Percentiles rank a stretch among this genome's conserved stretches.
These are phyloP conservation scores for Acleris sparsana DNA, from an alignment of 2,888 invertebrate genomes.

Conservation along the genomic window DNA sequence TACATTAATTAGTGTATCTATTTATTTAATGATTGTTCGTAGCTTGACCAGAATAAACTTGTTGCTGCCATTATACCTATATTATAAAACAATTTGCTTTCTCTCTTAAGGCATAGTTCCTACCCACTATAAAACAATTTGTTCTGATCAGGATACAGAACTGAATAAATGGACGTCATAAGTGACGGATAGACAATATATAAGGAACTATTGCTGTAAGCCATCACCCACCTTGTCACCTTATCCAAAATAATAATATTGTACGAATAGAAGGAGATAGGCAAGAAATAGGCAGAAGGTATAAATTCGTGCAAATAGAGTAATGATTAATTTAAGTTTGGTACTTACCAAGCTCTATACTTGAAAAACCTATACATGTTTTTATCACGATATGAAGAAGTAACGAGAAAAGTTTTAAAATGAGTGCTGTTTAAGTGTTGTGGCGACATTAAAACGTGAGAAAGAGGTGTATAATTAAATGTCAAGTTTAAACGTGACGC, in stretches of 20 bases:
- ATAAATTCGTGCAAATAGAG: constrained; percentile 46
- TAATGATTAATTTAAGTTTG: constrained; percentile 2
- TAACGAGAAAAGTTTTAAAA: background rate
- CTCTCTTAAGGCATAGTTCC: no score
- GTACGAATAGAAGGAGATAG: constrained; percentile 32
- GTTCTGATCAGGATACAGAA: background rate
- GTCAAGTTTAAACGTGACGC: no score
- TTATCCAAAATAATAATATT: constrained; percentile 6
- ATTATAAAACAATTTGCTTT: background rate
- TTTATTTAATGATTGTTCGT: background rate
- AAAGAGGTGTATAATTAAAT: background rate
- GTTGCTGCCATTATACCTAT: background rate
- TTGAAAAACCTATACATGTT: background rate
- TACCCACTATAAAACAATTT: no score
- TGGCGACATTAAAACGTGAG: background rate
- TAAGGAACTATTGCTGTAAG: constrained; percentile 1
- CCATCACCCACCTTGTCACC: constrained; percentile 33
- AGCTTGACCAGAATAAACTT: background rate
- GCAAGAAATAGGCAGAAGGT: constrained; percentile 39
- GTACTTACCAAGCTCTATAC: background rate
- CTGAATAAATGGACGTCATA: background rate
- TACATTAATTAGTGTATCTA: background rate
- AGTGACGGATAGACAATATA: constrained; percentile 13
- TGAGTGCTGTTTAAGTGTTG: background rate
- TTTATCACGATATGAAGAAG: background rate